Evolutionary conservation across 2,888 invertebrate species (phyloP), one percentile per base, ranked within the genome.

Genomic region (Stenoptilia bipunctidactyla): DNA sequence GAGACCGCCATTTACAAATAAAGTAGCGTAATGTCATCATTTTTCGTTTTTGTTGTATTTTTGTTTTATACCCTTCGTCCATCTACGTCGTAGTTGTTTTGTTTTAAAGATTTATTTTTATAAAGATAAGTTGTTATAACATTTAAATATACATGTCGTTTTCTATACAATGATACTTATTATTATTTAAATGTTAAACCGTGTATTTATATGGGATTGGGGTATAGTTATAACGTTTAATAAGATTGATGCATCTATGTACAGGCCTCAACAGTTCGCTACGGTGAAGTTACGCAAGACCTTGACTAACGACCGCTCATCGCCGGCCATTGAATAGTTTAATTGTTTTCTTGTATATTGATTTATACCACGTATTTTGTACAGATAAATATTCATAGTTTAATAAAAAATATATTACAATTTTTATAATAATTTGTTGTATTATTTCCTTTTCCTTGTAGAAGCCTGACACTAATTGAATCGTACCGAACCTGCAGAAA

Each of bases 211-310:
- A 30, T 12, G 30, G 30, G 20, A n/a, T 30, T 30, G 6, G 30
- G 30, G 30, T 30, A 30, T 42, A 40, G 36, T 41, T 47, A 40
- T 44, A 45, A 42, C 44, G 40, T 40, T 39, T 43, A 30, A 3
- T n/a, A 30, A 30, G 30, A n/a, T 30, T 5, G 6, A 30, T 30
- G 30, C 20, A 20, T 20, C 20, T 20, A 30, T 30, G 30, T 30
- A n/a, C 39, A 94, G 93, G 87, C 89, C 90, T 61, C 93, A 92
- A 73, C 91, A 92, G 73, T 94, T 94, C 69, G 93, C 94, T 45
- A 94, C 94, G 46, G 93, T 94, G 69, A 94, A 94, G 85, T 88
- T 94, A 69, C 88, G 93, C 71, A 93, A 93, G 86, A 90, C 92
- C 61, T 90, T 92, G 85, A 92, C 93, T 65, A 92, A 93, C 74